Base-by-base conservation (phyloP, 2,113 vertebrate genomes). In the Macquaria ambigua region DNA sequence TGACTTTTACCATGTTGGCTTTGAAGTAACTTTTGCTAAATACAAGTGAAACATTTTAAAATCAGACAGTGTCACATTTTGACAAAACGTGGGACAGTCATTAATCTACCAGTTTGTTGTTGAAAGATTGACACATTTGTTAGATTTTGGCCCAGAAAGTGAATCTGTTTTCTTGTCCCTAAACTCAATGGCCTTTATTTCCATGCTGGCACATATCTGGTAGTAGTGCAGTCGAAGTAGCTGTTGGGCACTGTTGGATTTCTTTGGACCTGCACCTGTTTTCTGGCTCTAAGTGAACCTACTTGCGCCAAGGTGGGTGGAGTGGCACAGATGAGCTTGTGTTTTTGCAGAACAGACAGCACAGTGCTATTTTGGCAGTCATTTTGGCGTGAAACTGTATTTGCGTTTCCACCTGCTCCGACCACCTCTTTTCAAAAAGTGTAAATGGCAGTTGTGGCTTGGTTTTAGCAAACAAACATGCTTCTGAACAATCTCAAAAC, bases 281-380 rank as follows among this genome's bases (percentile, higher is more conserved):
- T 82, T 43, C 25, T 70, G 62, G 75, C 69, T 82, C 63, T 3
- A 15, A 52, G 31, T 3, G 0, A 58, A 66, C 48, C 4, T 23
- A 4, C 21, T 59, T 48, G 59, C 21, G 55, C 74, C 74, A 86
- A 64, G 12, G 37, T 55, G 34, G 79, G 52, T 52, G 53, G 50
- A 46, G 52, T 31, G 61, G 66, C 14, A 3, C 56, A 61, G 28
- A 63, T 59, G 61, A 77, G 46, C 21, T 61, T 66, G 14, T 66
- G 55, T 64, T 76, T 76, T 66, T 25, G 5, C 52, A 71, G 52
- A 79, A 58, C 66, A 77, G 83, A 84, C 25, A 37, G 59, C 34
- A 52, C 58, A 39, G 39, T 31, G 31, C 55, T 70, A 55, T 72
- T 83, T 63, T 73, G 14, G 46, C 18, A 12, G 20, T 69, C 37